phyloP scores from a whole-genome alignment of 1,140 invertebrate genomes.

The Trichonephila clavipes region DNA sequence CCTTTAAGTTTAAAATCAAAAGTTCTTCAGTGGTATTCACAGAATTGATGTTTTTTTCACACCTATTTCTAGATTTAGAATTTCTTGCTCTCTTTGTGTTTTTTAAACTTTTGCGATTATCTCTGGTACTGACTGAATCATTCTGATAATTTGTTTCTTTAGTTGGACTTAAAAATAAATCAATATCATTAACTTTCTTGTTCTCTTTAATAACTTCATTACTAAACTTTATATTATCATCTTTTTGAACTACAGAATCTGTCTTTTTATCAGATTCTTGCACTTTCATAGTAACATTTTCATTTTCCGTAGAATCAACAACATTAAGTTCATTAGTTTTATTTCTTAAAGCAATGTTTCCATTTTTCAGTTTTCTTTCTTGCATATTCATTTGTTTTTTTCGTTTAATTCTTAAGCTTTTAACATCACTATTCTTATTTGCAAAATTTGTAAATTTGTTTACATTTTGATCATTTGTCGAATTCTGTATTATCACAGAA shows the following conservation, averaged over 20 bases:
- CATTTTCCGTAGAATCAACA: neutral
- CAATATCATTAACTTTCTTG: neutral
- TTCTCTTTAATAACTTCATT: conserved; percentile 23
- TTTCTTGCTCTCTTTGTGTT: neutral
- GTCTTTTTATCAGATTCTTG: neutral
- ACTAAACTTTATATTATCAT: neutral
- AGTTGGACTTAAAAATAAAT: neutral
- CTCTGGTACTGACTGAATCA: neutral
- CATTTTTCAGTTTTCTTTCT: neutral
- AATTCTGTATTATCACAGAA: neutral
- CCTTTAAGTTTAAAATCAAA: neutral
- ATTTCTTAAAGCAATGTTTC: conserved; percentile 47
- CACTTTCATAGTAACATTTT: neutral
- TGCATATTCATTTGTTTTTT: neutral
- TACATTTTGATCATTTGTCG: neutral
- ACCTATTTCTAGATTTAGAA: neutral
- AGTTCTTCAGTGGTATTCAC: neutral
- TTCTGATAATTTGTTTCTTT: neutral
- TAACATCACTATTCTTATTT: neutral
- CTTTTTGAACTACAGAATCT: neutral
- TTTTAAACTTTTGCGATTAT: neutral
- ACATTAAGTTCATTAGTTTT: conserved; percentile 59
- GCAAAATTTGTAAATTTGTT: neutral
- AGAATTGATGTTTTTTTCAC: neutral
- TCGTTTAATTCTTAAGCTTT: neutral